Base-by-base conservation (phyloP, 2,797 vertebrate genomes). In the Myotis findleyi region DNA sequence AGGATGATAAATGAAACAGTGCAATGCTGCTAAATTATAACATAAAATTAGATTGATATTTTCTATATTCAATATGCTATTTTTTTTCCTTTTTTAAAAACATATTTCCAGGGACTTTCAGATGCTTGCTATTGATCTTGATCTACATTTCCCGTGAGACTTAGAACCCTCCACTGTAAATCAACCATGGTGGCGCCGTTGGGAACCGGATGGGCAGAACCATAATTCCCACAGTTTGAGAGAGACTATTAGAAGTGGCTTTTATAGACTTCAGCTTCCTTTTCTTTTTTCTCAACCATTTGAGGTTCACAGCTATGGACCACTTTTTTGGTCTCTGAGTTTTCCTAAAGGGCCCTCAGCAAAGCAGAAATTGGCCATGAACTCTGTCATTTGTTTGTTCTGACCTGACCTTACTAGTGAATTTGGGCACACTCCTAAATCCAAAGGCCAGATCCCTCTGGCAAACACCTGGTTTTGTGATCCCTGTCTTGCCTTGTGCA, bases 131-230 rank as follows among this genome's bases (percentile, higher is more conserved):
- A 20, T 18, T 6, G 1, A n/a, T 72, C 13, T 77, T 62, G 5
- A 66, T 17, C 38, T 64, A 36, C 9, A 55, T 91, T 53, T 55
- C 30, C n/a, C 7, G 2, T 2, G 3, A 89, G 23, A 47, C 55
- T 66, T 33, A 92, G 33, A 82, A 38, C 0, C 23, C 6, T 59
- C 41, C 20, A 5, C 36, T 36, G 12, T 66, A 62, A 89, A 72
- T 69, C n/a, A 33, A 17, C 6, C 57, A 12, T 3, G 16, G 38
- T 7, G 17, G 55, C 2, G 1, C 62, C 5, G 1, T 0, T 4
- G 4, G 57, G 59, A 13, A 23, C 16, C 2, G 9, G 21, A 6
- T 16, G 11, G 21, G 44, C 17, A 62, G 23, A 73, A 89, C 44
- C 0, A 2, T 0, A 62, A 62, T 8, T 41, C 23, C 51, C 17